A percentile compares a stretch with the other conserved stretches of the same genome.
phyloP scores from a whole-genome alignment of 2,797 vertebrate species.

The Malacoraja senta region DNA sequence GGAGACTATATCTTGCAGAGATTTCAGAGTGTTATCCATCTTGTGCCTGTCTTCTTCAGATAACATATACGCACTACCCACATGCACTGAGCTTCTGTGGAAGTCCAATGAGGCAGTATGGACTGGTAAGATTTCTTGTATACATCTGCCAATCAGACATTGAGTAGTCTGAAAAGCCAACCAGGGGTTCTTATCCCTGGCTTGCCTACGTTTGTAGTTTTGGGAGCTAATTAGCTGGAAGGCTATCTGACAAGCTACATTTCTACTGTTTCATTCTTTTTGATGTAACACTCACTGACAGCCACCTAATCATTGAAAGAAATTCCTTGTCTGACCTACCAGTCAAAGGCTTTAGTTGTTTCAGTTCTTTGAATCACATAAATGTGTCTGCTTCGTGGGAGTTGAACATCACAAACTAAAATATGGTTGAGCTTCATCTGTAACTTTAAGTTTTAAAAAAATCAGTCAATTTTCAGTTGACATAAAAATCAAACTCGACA shows the following conservation, averaged over 20 bases:
- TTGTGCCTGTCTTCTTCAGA: constrained; percentile 47
- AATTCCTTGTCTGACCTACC: constrained; percentile 44
- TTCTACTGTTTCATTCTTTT: constrained; percentile 53
- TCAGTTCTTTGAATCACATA: constrained; percentile 41
- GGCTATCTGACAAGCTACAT: constrained; percentile 56
- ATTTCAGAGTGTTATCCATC: constrained; percentile 59
- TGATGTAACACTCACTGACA: constrained; percentile 55
- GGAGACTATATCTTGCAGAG: constrained; percentile 62
- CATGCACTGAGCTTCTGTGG: constrained; percentile 55
- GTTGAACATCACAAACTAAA: background rate
- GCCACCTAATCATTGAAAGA: constrained; percentile 48
- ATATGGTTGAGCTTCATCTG: constrained; percentile 12
- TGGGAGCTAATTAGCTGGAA: constrained; percentile 77
- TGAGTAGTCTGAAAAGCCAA: constrained; percentile 56
- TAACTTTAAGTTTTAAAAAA: constrained; percentile 1
- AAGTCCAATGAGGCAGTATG: constrained; percentile 57
- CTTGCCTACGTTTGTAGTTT: constrained; percentile 78
- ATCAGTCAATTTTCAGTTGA: background rate
- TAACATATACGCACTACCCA: constrained; percentile 49
- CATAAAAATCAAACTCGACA: background rate
- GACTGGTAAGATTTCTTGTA: constrained; percentile 56
- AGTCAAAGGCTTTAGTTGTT: constrained; percentile 19
- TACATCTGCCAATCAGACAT: constrained; percentile 61
- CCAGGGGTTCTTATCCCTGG: constrained; percentile 67
- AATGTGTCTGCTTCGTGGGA: background rate